Evolutionary conservation across 1,140 invertebrate species (phyloP).

Genomic region (Bombus sibiricus): DNA sequence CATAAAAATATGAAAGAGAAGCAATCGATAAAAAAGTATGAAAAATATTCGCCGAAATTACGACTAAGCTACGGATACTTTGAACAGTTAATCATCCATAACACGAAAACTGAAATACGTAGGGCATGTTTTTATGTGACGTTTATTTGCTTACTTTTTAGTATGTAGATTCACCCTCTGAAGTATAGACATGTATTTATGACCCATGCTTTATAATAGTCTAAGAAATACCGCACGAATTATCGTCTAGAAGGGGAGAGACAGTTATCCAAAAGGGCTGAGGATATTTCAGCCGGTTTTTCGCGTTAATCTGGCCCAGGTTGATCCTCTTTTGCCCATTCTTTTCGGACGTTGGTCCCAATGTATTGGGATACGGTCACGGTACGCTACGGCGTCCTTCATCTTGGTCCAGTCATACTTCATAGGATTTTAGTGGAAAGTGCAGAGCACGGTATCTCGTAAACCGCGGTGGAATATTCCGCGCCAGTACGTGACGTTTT

Average conservation of each 20-base stretch:
- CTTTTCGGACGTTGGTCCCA: neutral
- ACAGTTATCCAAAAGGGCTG: neutral
- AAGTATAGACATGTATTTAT: too few species aligned
- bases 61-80: too few species aligned
- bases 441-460: slow-evolving; percentile 38
- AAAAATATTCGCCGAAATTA: too few species aligned
- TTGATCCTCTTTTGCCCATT: slow-evolving; percentile 14
- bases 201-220: too few species aligned
- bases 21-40: too few species aligned
- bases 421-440: slow-evolving; percentile 56
- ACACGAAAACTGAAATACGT: too few species aligned
- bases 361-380: slow-evolving; percentile 19
- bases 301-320: slow-evolving; percentile 1
- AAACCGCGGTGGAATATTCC: slow-evolving; percentile 60
- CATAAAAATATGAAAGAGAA: too few species aligned
- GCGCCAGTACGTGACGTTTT: slow-evolving; percentile 47
- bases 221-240: neutral
- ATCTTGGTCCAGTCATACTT: slow-evolving; percentile 34
- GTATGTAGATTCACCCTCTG: neutral
- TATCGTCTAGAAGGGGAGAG: neutral
- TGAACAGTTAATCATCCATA: too few species aligned
- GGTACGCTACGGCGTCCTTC: slow-evolving; percentile 36
- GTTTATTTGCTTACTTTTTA: too few species aligned
- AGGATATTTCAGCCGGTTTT: neutral
- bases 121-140: neutral